phyloP scores from a whole-genome alignment of 2,888 invertebrate species.

The Danaus chrysippus region DNA sequence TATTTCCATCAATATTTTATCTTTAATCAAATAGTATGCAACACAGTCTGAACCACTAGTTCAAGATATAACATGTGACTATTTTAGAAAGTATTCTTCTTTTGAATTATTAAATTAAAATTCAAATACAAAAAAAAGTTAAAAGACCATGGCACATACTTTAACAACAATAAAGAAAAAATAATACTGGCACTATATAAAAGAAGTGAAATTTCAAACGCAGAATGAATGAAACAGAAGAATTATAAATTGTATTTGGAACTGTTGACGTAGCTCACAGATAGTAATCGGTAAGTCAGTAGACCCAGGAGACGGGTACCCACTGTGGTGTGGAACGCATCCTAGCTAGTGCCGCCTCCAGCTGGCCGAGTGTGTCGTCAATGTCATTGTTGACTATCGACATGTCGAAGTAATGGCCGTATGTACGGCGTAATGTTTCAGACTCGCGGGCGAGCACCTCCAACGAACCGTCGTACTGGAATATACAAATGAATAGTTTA shows the following conservation, averaged over 20 bases:
- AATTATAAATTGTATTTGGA: too few species aligned
- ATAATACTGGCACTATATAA: conserved; percentile 17
- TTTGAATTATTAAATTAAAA: neutral
- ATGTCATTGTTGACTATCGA: conserved; percentile 99
- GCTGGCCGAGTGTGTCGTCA: conserved; percentile 96
- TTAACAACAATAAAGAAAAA: neutral
- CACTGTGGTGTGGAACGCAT: conserved; percentile 96
- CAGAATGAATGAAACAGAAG: too few species aligned
- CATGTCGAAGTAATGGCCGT: conserved; percentile 99
- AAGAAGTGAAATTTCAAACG: conserved; percentile 4
- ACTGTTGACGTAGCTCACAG: conserved; percentile 22
- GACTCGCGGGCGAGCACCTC: conserved; percentile 98
- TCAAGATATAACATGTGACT: too few species aligned
- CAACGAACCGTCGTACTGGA: conserved; percentile 97
- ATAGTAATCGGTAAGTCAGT: conserved; percentile 80
- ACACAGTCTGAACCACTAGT: too few species aligned
- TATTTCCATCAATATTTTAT: too few species aligned
- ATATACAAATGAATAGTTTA: conserved; percentile 1
- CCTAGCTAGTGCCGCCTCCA: conserved; percentile 94
- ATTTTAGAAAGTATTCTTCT: neutral
- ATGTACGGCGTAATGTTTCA: conserved; percentile 96
- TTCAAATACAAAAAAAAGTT: neutral
- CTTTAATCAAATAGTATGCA: too few species aligned
- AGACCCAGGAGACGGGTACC: conserved; percentile 99
- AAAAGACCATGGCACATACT: neutral